Evolutionary conservation across 1,140 invertebrate genomes (phyloP).

Genomic region (Drosophila ficusphila): DNA sequence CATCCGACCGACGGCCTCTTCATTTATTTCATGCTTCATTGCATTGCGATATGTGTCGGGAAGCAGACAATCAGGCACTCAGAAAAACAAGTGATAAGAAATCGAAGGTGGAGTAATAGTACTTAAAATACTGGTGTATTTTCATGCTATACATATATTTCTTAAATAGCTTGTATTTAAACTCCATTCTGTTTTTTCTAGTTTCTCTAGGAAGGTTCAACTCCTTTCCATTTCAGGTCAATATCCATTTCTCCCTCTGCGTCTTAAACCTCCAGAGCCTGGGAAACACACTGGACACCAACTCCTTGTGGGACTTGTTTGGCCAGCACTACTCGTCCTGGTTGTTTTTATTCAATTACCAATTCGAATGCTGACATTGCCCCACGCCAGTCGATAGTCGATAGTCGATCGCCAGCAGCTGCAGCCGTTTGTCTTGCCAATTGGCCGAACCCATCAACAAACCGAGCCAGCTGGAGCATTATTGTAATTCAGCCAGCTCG

Average conservation of each 20-base stretch:
- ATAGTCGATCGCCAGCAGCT: constrained; percentile 38
- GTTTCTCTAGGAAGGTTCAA: too few species aligned
- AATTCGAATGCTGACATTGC: constrained; percentile 47
- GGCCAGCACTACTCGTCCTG: constrained; percentile 39
- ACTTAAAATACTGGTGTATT: not conserved
- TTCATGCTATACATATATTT: too few species aligned
- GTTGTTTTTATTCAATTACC: constrained; percentile 80
- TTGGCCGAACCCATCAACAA: constrained; percentile 41
- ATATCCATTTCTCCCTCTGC: not conserved
- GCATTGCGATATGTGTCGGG: constrained; percentile 71
- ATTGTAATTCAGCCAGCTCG: constrained; percentile 54
- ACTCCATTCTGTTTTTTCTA: too few species aligned
- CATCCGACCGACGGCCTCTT: constrained; percentile 38
- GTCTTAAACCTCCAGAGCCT: not conserved
- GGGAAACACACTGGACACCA: constrained; percentile 12
- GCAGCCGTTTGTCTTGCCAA: constrained; percentile 45
- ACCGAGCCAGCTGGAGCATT: constrained; percentile 24
- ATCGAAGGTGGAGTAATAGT: constrained; percentile 7
- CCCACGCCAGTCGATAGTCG: constrained; percentile 5
- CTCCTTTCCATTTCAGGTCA: too few species aligned
- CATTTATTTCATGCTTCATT: constrained; percentile 77
- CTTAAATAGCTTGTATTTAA: too few species aligned
- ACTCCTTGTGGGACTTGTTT: constrained; percentile 44
- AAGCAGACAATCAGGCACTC: constrained; percentile 61
- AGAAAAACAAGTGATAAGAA: constrained; percentile 11